Percentiles rank a stretch among this genome's conserved stretches.
Evolutionary conservation across 1,140 invertebrate species (phyloP).

Genomic region (Latrodectus geometricus): DNA sequence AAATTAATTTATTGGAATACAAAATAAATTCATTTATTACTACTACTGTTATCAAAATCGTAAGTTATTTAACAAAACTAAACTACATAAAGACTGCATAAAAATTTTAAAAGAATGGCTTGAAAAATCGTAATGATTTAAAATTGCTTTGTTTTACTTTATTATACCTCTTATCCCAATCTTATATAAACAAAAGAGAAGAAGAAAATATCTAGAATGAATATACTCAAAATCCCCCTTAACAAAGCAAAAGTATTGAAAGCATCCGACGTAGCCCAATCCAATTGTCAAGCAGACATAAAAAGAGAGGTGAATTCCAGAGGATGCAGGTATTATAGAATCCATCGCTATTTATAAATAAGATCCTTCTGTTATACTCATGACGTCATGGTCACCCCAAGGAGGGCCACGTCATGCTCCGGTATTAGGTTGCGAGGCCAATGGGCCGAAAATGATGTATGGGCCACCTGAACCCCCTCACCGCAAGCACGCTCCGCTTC

Average conservation of each 20-base stretch:
- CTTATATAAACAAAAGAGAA: no score
- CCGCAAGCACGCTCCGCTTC: slow-evolving; percentile 2
- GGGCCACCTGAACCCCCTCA: slow-evolving; percentile 50
- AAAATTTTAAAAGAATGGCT: no score
- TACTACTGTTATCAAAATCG: no score
- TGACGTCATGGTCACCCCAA: slow-evolving; percentile 29
- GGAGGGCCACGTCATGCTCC: slow-evolving; percentile 40
- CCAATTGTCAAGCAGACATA: neutral
- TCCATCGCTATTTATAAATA: slow-evolving; percentile 2
- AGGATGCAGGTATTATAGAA: slow-evolving; percentile 5
- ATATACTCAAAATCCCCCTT: no score
- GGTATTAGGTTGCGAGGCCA: slow-evolving; percentile 46
- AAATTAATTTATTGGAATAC: no score
- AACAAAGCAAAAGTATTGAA: neutral
- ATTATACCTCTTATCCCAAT: no score
- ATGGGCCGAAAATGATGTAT: slow-evolving; percentile 56
- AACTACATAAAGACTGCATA: no score
- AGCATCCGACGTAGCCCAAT: neutral
- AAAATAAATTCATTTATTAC: no score
- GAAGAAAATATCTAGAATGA: no score
- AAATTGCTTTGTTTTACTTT: no score
- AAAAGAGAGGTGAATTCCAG: slow-evolving; percentile 15
- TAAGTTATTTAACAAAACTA: no score
- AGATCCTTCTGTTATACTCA: neutral
- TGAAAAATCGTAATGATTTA: no score